Conservation (phyloP, 2,113 vertebrate genomes). For the Corythaeola cristata region DNA sequence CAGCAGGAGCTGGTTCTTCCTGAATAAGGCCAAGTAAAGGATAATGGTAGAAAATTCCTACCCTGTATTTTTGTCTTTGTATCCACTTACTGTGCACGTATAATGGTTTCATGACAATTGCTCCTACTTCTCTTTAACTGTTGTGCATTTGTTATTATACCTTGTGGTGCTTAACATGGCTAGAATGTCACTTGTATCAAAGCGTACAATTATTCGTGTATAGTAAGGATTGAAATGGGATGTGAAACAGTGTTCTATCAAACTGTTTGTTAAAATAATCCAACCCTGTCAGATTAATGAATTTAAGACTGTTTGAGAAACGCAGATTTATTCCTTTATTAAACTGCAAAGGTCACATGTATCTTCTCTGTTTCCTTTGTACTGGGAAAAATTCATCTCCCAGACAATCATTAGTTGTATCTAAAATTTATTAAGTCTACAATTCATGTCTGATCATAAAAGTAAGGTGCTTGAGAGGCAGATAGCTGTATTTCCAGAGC, state of each 20-base stretch:
- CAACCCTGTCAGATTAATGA: not conserved
- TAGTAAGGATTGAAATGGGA: not conserved
- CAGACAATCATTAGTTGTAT: not conserved
- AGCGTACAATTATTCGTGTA: not conserved
- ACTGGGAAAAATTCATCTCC: not conserved
- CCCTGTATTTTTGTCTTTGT: not conserved
- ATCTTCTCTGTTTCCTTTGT: not conserved
- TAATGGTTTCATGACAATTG: not conserved
- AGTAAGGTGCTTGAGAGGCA: not conserved
- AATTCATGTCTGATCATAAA: not conserved
- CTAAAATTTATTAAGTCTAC: not conserved
- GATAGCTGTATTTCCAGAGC: not conserved
- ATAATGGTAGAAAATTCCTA: not conserved
- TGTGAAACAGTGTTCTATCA: not conserved
- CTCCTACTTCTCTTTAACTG: not conserved
- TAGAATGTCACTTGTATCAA: not conserved
- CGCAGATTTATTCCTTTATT: not conserved
- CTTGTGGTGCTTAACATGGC: not conserved
- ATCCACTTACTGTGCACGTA: not conserved
- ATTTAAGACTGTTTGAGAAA: not conserved
- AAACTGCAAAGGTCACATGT: not conserved
- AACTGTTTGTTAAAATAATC: not conserved
- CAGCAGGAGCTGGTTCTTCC: not conserved
- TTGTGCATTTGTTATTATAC: not conserved
- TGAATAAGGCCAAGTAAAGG: not conserved